phyloP scores from a whole-genome alignment of 2,113 vertebrate species.

The Cacatua alba region DNA sequence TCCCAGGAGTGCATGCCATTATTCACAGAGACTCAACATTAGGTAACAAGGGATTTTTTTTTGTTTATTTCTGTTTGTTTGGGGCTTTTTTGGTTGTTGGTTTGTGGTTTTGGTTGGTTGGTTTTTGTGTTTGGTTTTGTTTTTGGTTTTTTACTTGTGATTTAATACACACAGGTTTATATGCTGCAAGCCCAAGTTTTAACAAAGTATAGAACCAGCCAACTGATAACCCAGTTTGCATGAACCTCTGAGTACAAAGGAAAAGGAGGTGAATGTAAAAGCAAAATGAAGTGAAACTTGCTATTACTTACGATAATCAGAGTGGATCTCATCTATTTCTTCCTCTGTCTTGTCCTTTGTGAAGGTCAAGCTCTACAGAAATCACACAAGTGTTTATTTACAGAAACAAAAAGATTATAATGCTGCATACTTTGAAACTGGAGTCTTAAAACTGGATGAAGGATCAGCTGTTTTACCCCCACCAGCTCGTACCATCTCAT shows the following conservation, averaged over 20 bases:
- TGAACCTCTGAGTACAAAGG: neutral
- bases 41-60: neutral
- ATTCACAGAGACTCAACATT: neutral
- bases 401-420: neutral
- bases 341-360: slow-evolving; percentile 87
- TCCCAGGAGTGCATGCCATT: neutral
- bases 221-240: neutral
- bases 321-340: slow-evolving; percentile 90
- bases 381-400: slow-evolving; percentile 10
- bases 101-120: neutral
- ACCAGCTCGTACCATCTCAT: neutral
- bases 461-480: neutral
- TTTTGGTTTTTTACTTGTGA: neutral
- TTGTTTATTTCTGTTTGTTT: neutral
- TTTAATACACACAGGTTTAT: neutral
- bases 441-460: neutral
- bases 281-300: neutral
- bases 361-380: slow-evolving; percentile 85
- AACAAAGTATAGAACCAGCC: neutral
- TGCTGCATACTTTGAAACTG: neutral
- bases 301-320: slow-evolving; percentile 88
- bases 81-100: neutral
- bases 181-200: neutral
- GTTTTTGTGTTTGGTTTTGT: neutral
- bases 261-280: neutral